Percentiles rank a stretch among this genome's conserved stretches.
phyloP scores from a whole-genome alignment of 2,113 vertebrate species.

The Cavia aperea region DNA sequence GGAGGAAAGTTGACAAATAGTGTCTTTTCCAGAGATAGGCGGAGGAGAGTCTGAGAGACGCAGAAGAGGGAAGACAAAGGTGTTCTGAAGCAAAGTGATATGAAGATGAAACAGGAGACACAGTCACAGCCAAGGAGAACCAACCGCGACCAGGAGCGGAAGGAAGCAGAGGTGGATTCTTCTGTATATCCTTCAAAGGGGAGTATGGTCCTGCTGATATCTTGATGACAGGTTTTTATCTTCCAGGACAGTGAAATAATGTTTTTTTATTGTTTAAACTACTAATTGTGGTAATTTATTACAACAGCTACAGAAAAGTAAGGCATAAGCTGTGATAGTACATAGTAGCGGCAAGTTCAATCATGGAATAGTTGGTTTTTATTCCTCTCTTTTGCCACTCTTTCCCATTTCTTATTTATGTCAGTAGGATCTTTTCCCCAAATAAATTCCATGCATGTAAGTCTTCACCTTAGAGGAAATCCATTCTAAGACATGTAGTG shows the following conservation, averaged over 20 bases:
- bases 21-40: neutral
- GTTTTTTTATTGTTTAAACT: neutral
- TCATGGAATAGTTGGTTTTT: neutral
- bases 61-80: neutral
- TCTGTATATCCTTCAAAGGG: neutral
- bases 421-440: neutral
- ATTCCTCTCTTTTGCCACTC: neutral
- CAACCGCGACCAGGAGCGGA: neutral
- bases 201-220: neutral
- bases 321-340: neutral
- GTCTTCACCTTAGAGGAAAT: neutral
- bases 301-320: neutral
- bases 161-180: neutral
- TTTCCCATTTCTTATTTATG: neutral
- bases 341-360: neutral
- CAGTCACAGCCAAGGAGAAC: neutral
- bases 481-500: neutral
- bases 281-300: neutral
- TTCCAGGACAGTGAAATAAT: neutral
- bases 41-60: neutral
- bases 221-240: neutral
- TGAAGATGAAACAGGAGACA: neutral
- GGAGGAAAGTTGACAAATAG: neutral
- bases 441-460: neutral
- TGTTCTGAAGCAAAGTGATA: neutral